Base-by-base conservation (phyloP, 2,113 vertebrate genomes). In the Protomyctophum bolini region DNA sequence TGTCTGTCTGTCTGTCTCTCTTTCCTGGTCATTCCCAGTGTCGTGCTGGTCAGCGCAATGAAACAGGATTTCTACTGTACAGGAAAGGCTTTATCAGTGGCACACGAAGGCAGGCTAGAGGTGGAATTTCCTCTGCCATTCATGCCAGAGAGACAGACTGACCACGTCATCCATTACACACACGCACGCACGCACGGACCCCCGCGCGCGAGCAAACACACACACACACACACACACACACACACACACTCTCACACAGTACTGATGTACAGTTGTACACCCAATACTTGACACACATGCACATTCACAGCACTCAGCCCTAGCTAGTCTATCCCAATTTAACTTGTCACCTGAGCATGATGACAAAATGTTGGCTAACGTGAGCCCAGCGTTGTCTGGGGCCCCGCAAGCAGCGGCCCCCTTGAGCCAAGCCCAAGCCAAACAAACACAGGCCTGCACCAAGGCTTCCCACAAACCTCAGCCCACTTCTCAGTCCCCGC, bases 1-100 rank as follows among this genome's bases (percentile, higher is more conserved):
- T 85, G 59, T 93, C 86, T 89, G 92, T 92, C 92, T 92, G 91
- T 91, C 88, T 88, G 93, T 94, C 92, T 92, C 91, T 92, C 91
- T 93, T 94, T 95, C 94, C 94, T 93, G 94, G 93, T 94, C 93
- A 90, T 93, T 95, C 92, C 93, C 91, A 90, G 92, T 94, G 92
- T 92, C 92, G 93, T 90, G 91, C 91, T 90, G 91, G 79, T 92
- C 91, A 71, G 66, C 90, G 94, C 93, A 92, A 94, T 94, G 94
- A 96, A 98, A 96, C 94, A 93, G 95, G 95, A 95, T 94, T 96
- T 96, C 94, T 94, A 96, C 94, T 95, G 96, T 95, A 96, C 97
- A 97, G 96, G 96, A 98, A 98, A 91, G 92, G 95, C 95, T 97
- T 98, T 97, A 97, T 97, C 96, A 95, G 95, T 94, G 94, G 93